phyloP scores from a whole-genome alignment of 2,113 vertebrate genomes.

The Erpornis zantholeuca region DNA sequence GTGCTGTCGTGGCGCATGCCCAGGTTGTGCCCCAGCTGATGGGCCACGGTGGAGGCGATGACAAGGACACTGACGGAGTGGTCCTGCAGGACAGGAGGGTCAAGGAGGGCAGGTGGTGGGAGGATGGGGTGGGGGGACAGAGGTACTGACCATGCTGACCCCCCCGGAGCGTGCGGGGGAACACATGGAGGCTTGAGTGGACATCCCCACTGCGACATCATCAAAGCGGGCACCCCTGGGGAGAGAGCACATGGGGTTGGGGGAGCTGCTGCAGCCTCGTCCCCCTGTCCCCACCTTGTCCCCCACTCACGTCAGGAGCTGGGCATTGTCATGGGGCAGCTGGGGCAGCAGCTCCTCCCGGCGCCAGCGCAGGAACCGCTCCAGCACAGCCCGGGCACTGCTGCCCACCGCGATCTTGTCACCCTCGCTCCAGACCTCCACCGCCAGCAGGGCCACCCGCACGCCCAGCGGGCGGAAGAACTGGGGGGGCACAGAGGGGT shows the following conservation, averaged over 20 bases:
- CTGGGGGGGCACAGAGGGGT: conserved; percentile 45
- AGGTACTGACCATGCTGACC: conserved; percentile 84
- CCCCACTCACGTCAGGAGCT: conserved; percentile 87
- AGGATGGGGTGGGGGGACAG: fast-evolving
- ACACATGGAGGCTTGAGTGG: conserved; percentile 88
- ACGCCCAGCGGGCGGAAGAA: conserved; percentile 87
- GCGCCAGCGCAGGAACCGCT: conserved; percentile 88
- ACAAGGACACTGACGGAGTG: conserved; percentile 85
- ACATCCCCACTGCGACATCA: conserved; percentile 83
- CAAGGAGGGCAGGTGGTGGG: fast-evolving
- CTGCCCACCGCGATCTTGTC: conserved; percentile 74
- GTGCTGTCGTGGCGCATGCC: conserved; percentile 84
- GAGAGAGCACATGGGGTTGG: not conserved
- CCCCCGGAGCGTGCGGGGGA: conserved; percentile 85
- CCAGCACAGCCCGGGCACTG: conserved; percentile 74
- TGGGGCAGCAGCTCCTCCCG: conserved; percentile 78
- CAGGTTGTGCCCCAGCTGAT: conserved; percentile 92
- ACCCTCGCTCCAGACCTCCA: conserved; percentile 87
- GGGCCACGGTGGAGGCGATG: conserved; percentile 88
- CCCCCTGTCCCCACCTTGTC: not conserved
- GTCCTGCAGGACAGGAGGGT: not conserved
- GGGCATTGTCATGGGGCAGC: conserved; percentile 88
- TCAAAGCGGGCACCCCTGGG: conserved; percentile 78
- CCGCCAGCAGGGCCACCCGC: conserved; percentile 83
- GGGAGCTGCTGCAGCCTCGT: fast-evolving